A percentile compares a stretch with the other conserved stretches of the same genome.
phyloP scores from a whole-genome alignment of 2,113 vertebrate species.

The Collichthys lucidus region DNA sequence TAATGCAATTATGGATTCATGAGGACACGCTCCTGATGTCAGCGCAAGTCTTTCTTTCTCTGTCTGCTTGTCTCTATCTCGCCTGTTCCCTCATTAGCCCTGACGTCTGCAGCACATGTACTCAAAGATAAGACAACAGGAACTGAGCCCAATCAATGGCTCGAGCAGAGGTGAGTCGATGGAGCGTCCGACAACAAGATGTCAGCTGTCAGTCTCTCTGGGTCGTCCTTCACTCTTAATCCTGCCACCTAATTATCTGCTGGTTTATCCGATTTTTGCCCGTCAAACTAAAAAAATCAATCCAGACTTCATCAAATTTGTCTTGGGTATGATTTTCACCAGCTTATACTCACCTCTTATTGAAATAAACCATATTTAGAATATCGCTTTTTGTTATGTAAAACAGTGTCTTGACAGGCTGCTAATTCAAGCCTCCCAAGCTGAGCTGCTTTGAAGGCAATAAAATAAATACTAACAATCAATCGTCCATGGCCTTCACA shows the following conservation, averaged over 20 bases:
- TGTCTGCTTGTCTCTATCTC: slow-evolving; percentile 26
- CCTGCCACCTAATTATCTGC: slow-evolving; percentile 57
- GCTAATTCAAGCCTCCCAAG: slow-evolving; percentile 2
- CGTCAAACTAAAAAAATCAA: slow-evolving; percentile 48
- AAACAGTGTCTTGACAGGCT: no score
- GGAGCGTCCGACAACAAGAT: slow-evolving; percentile 49
- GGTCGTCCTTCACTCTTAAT: slow-evolving; percentile 32
- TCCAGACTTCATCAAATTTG: slow-evolving; percentile 7
- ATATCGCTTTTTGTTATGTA: neutral
- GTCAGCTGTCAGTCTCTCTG: slow-evolving; percentile 63
- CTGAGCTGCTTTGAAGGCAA: neutral
- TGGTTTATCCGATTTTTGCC: slow-evolving; percentile 42
- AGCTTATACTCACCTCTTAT: neutral
- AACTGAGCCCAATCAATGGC: slow-evolving; percentile 63
- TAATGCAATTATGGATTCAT: slow-evolving; percentile 61
- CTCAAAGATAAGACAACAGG: slow-evolving; percentile 68
- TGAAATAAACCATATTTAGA: neutral
- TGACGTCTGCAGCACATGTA: slow-evolving; percentile 52
- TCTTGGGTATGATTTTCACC: neutral
- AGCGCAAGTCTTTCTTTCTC: slow-evolving; percentile 21
- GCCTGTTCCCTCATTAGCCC: slow-evolving; percentile 35
- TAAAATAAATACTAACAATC: neutral
- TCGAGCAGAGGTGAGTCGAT: slow-evolving; percentile 53
- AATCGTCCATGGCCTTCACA: slow-evolving; percentile 3
- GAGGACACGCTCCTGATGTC: slow-evolving; percentile 43